Conservation (phyloP, 1,140 invertebrate genomes). For the Zaprionus ornatus region DNA sequence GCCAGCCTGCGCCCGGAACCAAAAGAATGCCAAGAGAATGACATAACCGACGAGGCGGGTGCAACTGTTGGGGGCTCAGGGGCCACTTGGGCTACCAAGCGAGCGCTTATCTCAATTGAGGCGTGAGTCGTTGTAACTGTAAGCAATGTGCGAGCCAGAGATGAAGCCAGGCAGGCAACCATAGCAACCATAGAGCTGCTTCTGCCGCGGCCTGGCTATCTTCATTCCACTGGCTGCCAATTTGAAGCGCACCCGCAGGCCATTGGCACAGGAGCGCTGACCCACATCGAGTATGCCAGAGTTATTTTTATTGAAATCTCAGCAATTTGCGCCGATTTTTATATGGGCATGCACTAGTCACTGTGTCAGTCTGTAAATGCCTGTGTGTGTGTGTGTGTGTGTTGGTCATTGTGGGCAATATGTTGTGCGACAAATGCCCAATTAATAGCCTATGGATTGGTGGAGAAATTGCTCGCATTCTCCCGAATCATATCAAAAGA, state of each 20-base stretch:
- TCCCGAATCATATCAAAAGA: slow-evolving; percentile 55
- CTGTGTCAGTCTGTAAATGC: neutral
- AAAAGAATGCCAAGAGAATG: slow-evolving; percentile 55
- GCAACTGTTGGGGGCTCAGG: neutral
- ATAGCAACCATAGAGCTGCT: slow-evolving; percentile 17
- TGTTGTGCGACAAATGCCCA: slow-evolving; percentile 71
- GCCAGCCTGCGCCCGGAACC: slow-evolving; percentile 20
- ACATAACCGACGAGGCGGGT: slow-evolving; percentile 61
- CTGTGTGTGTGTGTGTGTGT: neutral
- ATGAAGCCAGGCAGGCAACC: slow-evolving; percentile 27
- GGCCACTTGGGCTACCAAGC: slow-evolving; percentile 3
- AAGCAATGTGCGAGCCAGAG: slow-evolving; percentile 59
- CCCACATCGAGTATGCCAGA: slow-evolving; percentile 58
- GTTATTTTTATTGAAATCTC: slow-evolving; percentile 76
- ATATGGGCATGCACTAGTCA: neutral
- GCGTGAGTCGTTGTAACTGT: slow-evolving; percentile 71
- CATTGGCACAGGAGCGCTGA: slow-evolving; percentile 57
- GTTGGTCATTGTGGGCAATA: slow-evolving; percentile 15
- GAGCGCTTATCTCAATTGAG: slow-evolving; percentile 74
- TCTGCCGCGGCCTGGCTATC: slow-evolving; percentile 42
- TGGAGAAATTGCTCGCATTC: slow-evolving; percentile 62
- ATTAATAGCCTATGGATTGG: slow-evolving; percentile 59
- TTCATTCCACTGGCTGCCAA: slow-evolving; percentile 71
- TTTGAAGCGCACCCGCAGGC: slow-evolving; percentile 75
- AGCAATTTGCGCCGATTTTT: slow-evolving; percentile 68